Evolutionary conservation across 1,140 invertebrate genomes (phyloP), one percentile per base, ranked within the genome.

Genomic region (Olivierus martensii): DNA sequence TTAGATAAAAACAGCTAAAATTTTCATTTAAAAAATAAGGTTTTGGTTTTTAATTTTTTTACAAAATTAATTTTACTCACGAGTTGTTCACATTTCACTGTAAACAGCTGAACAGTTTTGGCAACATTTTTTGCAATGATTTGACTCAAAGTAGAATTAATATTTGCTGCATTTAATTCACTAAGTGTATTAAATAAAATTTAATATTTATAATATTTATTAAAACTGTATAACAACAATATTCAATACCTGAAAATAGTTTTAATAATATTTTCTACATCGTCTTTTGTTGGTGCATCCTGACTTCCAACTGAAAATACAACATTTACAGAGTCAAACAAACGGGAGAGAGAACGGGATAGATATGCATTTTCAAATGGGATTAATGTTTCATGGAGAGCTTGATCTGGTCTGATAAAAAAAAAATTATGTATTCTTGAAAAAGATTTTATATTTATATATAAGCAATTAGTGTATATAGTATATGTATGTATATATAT

Each of bases 311-410:
- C 69, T 37, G 72, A 72, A 68, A 87, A 92, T 77, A 89, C 87
- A 45, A 80, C 76, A 64, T 90, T 82, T 7, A 90, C 84, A 18
- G 86, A 82, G 67, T 91, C 86, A 58, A 90, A 76, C 2, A 94
- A 71, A 44, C 83, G 75, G 11, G 82, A 85, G 49, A 91, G 73
- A 2, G 86, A 91, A 60, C 81, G 79, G 0, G 84, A 87, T 42
- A 93, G 70, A 66, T 90, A 93, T 1, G 85, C 81, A 65, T 82
- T 89, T 71, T 93, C 87, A 75, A 89, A 87, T 54, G 78, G 75
- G 15, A 74, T 73, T 14, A 79, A 61, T 6, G 70, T 69, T 9
- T 68, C 63, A 17, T 73, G 60, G 18, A 77, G 60, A 6, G 65
- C 60, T 46, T 64, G 59, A 56, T 74, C 69, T n/a, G 72, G 62